Conservation (phyloP, 2,113 vertebrate genomes). For the Talpa occidentalis region DNA sequence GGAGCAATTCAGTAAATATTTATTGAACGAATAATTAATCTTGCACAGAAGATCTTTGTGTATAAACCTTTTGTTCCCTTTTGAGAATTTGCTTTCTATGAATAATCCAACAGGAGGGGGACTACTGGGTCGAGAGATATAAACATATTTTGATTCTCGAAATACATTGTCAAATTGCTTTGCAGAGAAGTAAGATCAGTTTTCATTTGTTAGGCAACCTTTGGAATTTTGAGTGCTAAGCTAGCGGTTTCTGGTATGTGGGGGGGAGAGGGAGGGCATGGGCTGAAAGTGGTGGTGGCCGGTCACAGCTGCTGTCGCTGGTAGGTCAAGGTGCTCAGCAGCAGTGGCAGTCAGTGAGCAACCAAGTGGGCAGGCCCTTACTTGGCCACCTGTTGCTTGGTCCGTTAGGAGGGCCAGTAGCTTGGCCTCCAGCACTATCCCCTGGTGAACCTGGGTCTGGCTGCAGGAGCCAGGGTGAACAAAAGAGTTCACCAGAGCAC, state of each 20-base stretch:
- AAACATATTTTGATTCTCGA: constrained; percentile 47
- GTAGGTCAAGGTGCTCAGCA: background rate
- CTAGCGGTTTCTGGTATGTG: background rate
- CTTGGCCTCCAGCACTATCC: background rate
- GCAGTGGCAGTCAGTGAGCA: background rate
- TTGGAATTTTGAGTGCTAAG: background rate
- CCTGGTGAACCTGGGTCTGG: background rate
- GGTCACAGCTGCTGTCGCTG: background rate
- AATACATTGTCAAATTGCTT: constrained; percentile 17
- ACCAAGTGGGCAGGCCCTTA: background rate
- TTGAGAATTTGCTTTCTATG: background rate
- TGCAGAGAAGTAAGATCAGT: background rate
- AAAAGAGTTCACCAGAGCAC: background rate
- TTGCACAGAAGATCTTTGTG: background rate
- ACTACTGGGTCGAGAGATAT: constrained; percentile 17
- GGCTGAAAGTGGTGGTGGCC: background rate
- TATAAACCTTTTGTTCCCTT: background rate
- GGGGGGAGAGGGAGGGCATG: background rate
- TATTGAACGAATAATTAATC: constrained; percentile 39
- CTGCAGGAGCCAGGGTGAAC: background rate
- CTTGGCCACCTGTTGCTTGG: background rate
- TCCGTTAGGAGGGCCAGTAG: background rate
- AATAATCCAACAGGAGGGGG: constrained; percentile 50
- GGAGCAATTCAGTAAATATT: constrained; percentile 26
- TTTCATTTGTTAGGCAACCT: background rate